These are phyloP conservation scores for Tupaia tana DNA, from an alignment of 2,113 vertebrate species.

Conservation along the genomic window DNA sequence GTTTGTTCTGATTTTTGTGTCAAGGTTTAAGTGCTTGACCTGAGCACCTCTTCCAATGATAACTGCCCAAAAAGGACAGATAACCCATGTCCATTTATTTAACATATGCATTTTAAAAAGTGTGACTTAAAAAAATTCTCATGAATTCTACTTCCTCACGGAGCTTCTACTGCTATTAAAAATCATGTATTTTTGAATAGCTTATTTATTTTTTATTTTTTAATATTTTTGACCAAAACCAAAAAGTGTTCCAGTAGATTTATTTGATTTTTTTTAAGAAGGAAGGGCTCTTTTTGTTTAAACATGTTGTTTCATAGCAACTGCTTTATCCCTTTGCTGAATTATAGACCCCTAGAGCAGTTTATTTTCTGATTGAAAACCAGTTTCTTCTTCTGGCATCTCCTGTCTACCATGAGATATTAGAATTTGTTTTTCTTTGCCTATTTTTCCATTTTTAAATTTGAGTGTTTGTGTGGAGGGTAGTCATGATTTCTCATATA, in stretches of 20 bases:
- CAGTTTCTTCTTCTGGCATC: background rate
- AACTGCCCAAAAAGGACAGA: background rate
- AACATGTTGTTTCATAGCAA: conserved; percentile 15
- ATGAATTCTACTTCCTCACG: conserved; percentile 6
- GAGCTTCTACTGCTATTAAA: conserved; percentile 13
- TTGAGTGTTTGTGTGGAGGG: background rate
- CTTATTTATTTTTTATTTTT: too few species aligned
- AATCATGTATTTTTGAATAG: background rate
- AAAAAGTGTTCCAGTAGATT: conserved; percentile 29
- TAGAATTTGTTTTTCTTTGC: background rate
- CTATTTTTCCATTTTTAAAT: background rate
- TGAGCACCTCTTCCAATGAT: background rate
- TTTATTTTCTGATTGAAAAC: conserved; percentile 25
- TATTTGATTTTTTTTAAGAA: conserved; percentile 17
- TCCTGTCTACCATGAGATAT: background rate
- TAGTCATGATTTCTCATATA: conserved; percentile 11
- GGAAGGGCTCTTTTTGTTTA: background rate
- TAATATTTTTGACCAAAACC: background rate
- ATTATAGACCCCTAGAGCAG: background rate
- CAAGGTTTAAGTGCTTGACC: background rate
- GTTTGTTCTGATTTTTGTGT: conserved; percentile 19
- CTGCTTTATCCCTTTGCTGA: background rate
- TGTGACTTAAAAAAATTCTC: conserved; percentile 34
- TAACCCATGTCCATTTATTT: background rate
- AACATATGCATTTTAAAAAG: conserved; percentile 31